Conservation (phyloP, 53 echinoderm and acorn worm genomes). For the Crossaster papposus region DNA sequence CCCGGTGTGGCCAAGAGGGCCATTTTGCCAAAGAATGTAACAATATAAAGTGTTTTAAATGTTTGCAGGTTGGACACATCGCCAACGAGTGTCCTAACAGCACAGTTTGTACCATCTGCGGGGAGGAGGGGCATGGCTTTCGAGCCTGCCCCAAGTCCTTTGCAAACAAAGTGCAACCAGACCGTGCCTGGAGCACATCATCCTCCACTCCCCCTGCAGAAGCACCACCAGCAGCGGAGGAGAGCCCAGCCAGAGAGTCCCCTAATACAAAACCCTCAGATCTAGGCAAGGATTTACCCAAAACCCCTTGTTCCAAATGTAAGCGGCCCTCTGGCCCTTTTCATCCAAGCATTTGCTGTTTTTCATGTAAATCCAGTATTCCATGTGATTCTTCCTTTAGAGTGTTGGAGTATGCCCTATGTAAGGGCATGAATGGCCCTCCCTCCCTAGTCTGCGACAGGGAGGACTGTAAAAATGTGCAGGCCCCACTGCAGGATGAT, state of each 20-base stretch:
- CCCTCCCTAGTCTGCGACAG: neutral
- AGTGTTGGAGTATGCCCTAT: neutral
- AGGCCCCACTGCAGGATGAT: neutral
- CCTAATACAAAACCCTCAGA: neutral
- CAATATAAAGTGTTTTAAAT: slow-evolving; percentile 41
- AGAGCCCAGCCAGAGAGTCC: neutral
- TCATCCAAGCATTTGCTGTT: neutral
- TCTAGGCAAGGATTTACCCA: neutral
- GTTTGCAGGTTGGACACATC: slow-evolving; percentile 37
- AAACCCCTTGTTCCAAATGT: neutral
- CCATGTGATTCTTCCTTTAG: neutral
- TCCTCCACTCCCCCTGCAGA: neutral
- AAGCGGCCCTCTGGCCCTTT: neutral
- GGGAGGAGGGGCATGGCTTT: slow-evolving; percentile 3
- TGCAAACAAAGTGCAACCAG: neutral
- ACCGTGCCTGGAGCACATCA: neutral
- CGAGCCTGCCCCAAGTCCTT: neutral
- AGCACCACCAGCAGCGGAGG: neutral
- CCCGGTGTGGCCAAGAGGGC: slow-evolving; percentile 36
- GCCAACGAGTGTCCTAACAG: neutral
- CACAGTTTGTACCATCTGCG: neutral
- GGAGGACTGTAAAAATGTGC: neutral
- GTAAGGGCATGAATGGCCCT: neutral
- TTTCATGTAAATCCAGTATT: neutral
- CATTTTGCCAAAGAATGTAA: slow-evolving; percentile 53